Base-by-base conservation (phyloP, 2,888 invertebrate species). In the Ichneumoninae sp. region DNA sequence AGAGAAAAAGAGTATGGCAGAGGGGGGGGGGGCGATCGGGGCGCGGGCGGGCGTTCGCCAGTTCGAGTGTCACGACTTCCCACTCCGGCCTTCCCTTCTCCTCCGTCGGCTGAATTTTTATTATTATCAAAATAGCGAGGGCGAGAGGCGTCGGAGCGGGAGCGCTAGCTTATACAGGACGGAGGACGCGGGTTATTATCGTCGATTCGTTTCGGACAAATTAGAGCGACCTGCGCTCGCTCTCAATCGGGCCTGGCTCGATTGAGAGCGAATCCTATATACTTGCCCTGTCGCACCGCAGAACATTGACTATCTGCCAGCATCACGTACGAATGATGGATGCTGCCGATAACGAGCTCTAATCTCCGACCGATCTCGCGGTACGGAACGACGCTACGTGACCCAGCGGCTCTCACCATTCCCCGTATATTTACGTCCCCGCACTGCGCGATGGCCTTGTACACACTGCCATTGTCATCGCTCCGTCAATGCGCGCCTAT, bases 171-270 rank as follows among this genome's bases (percentile, higher is more conserved):
- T 75, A 40, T 62, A 75, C 65, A 13, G 65, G 7, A 52, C 47
- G 44, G 40, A 74, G 69, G 65, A 71, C 69, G 70, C 22, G 47
- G 76, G 68, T 81, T 81, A 81, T 88, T 87, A 86, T 84, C 85
- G 83, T 81, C 78, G 74, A 82, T 80, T 80, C 85, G 86, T 87
- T 83, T 75, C 71, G 75, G 75, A 90, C 87, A 88, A 90, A 90
- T 90, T 88, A 86, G 88, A 86, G 86, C 57, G 83, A 82, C 87
- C 76, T 44, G 54, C 44, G 44, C 44, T 44, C 22, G 52, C 44
- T 44, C 44, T 65, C 22, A 8, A 19, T 44, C 22, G 40, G 19
- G 40, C 19, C 8, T 5, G 50, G 50, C 26, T 7, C 44, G 33
- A 30, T 40, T 26, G 40, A 22, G 36, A 40, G 66, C 66, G 52